phyloP scores from a whole-genome alignment of 2,113 vertebrate species.

The Thamnaconus septentrionalis region DNA sequence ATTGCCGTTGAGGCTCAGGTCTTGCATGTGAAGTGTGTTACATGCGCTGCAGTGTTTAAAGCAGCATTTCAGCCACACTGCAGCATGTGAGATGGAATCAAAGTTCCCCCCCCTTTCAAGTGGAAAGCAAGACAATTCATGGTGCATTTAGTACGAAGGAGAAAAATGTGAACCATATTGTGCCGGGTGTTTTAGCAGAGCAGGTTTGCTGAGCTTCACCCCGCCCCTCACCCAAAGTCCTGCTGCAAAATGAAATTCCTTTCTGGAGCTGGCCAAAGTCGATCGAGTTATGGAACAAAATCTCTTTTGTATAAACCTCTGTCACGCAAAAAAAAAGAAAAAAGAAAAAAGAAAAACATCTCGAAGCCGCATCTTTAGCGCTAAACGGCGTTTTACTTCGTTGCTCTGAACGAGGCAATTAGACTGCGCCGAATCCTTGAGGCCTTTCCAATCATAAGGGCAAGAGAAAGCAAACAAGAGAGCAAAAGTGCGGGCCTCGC shows the following conservation, averaged over 20 bases:
- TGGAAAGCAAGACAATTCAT: slow-evolving; percentile 59
- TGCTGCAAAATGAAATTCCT: slow-evolving; percentile 53
- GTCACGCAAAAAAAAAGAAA: slow-evolving; percentile 60
- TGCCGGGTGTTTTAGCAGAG: slow-evolving; percentile 46
- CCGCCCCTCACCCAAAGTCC: slow-evolving; percentile 17
- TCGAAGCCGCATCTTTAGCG: slow-evolving; percentile 38
- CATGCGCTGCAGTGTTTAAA: slow-evolving; percentile 4
- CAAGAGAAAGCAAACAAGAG: slow-evolving; percentile 34
- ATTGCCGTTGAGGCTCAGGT: slow-evolving; percentile 10
- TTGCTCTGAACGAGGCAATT: slow-evolving; percentile 23
- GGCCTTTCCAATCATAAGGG: slow-evolving; percentile 39
- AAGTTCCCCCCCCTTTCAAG: slow-evolving; percentile 32
- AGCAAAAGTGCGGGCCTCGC: slow-evolving; percentile 14
- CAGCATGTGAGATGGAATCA: slow-evolving; percentile 45
- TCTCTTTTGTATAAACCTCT: slow-evolving; percentile 69
- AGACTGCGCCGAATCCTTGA: slow-evolving; percentile 44
- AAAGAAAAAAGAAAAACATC: slow-evolving; percentile 9
- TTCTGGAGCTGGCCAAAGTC: slow-evolving; percentile 63
- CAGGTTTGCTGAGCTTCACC: slow-evolving; percentile 15
- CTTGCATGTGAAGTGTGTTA: slow-evolving; percentile 3
- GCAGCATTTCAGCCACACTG: slow-evolving; percentile 37
- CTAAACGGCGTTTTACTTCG: not conserved
- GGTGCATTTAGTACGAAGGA: slow-evolving; percentile 56
- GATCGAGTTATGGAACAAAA: slow-evolving; percentile 69
- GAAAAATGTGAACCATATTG: slow-evolving; percentile 72